phyloP scores from a whole-genome alignment of 2,888 invertebrate genomes.

The Ichneumoninae sp. region DNA sequence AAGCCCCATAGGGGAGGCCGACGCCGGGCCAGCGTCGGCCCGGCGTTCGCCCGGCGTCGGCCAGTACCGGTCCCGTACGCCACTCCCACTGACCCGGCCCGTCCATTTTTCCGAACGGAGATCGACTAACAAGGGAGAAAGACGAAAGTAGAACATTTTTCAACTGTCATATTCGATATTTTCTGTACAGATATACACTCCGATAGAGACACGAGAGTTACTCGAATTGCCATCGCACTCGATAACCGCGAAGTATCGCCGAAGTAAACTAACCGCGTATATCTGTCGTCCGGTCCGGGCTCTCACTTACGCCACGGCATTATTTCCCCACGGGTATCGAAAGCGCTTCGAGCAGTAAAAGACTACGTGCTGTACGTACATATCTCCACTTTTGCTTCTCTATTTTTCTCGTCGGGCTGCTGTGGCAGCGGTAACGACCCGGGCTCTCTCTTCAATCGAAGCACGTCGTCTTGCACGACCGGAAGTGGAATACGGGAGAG shows the following conservation, averaged over 20 bases:
- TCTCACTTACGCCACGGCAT: not conserved
- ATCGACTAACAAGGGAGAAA: not conserved
- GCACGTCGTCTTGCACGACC: slow-evolving; percentile 11
- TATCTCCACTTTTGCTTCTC: slow-evolving; percentile 1
- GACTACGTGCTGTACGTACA: slow-evolving; percentile 31
- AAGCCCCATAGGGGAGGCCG: too few relatives aligned
- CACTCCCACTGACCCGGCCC: not conserved
- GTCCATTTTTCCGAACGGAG: too few relatives aligned
- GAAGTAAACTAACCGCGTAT: not conserved
- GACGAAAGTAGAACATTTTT: not conserved
- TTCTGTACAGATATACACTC: not conserved
- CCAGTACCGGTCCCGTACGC: not conserved
- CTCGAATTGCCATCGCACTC: not conserved
- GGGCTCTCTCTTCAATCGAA: slow-evolving; percentile 8
- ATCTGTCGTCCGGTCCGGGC: slow-evolving; percentile 12
- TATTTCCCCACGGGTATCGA: slow-evolving; percentile 46
- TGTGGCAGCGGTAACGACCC: slow-evolving; percentile 18
- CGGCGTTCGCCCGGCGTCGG: too few relatives aligned
- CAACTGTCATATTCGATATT: not conserved
- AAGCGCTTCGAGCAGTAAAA: slow-evolving; percentile 40
- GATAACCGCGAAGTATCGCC: not conserved
- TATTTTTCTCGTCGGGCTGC: not conserved
- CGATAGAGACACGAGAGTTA: not conserved
- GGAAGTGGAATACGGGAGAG: slow-evolving; percentile 28
- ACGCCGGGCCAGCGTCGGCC: too few relatives aligned